Conservation (phyloP, 2,113 vertebrate species). For the Platanista minor region DNA sequence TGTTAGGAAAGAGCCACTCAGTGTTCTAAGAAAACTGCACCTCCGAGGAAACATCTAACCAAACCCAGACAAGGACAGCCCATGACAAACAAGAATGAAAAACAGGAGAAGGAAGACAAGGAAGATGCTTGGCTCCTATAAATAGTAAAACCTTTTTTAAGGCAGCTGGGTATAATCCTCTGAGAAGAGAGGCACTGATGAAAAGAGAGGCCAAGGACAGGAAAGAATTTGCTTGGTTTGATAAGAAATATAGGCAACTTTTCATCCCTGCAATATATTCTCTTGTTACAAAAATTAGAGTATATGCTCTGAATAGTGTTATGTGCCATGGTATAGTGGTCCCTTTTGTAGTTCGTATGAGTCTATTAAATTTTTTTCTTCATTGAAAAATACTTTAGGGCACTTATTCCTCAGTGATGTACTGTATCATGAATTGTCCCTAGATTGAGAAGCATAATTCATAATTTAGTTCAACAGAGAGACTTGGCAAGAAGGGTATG, state of each 20-base stretch:
- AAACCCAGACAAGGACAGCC: background rate
- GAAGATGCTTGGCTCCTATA: background rate
- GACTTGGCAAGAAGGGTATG: background rate
- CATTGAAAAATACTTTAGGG: background rate
- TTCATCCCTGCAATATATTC: background rate
- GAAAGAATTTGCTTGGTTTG: background rate
- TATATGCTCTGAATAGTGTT: background rate
- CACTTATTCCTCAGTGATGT: background rate
- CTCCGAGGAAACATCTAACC: background rate
- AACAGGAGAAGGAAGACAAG: background rate
- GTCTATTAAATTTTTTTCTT: background rate
- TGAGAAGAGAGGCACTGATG: background rate
- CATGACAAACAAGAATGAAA: background rate
- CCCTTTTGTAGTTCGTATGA: background rate
- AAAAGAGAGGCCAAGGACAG: background rate
- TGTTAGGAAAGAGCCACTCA: background rate
- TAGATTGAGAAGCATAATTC: background rate
- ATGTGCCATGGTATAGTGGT: background rate
- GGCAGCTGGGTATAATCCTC: background rate
- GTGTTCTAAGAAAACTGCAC: background rate
- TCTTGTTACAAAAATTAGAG: background rate
- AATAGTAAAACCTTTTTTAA: background rate
- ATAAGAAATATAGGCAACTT: background rate
- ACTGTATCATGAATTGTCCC: background rate
- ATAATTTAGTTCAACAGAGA: background rate